phyloP scores from a whole-genome alignment of 2,888 invertebrate genomes.

The Synergus laeviventris region DNA sequence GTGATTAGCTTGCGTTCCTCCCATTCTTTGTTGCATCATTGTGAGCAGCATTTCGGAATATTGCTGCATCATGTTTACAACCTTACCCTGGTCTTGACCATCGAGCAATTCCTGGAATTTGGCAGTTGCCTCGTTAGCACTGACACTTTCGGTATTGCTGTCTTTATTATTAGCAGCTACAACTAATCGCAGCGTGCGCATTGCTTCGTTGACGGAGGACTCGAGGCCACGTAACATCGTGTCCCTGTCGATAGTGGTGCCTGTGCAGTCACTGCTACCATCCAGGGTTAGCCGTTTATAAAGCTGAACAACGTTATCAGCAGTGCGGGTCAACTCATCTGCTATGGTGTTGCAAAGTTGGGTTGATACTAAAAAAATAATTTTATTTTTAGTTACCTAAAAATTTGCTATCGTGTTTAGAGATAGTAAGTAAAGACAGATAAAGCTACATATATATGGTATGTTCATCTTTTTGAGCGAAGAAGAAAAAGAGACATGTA shows the following conservation, averaged over 20 bases:
- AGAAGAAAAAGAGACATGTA: background rate
- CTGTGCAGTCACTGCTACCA: slow-evolving; percentile 72
- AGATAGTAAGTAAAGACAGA: background rate
- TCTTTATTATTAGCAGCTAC: slow-evolving; percentile 64
- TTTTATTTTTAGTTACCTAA: background rate
- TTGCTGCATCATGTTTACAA: slow-evolving; percentile 81
- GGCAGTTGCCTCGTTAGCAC: slow-evolving; percentile 77
- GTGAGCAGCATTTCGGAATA: slow-evolving; percentile 80
- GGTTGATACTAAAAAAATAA: slow-evolving; percentile 78
- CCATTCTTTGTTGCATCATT: slow-evolving; percentile 81
- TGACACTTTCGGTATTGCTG: slow-evolving; percentile 55
- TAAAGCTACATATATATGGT: background rate
- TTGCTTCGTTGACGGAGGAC: slow-evolving; percentile 74
- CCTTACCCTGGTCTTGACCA: slow-evolving; percentile 76
- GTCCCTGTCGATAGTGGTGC: slow-evolving; percentile 71
- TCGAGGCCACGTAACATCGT: slow-evolving; percentile 76
- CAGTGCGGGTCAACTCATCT: slow-evolving; percentile 81
- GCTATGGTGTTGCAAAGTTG: slow-evolving; percentile 81
- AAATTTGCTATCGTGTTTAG: slow-evolving; percentile 44
- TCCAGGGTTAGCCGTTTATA: slow-evolving; percentile 81
- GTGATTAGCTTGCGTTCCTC: slow-evolving; percentile 68
- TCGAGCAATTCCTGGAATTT: slow-evolving; percentile 77
- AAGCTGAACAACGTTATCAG: slow-evolving; percentile 84
- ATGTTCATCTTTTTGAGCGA: background rate
- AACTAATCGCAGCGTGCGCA: slow-evolving; percentile 73